A percentile compares a stretch with the other conserved stretches of the same genome.
Conservation (phyloP, 2,797 vertebrate genomes). For the Spheniscus humboldti region DNA sequence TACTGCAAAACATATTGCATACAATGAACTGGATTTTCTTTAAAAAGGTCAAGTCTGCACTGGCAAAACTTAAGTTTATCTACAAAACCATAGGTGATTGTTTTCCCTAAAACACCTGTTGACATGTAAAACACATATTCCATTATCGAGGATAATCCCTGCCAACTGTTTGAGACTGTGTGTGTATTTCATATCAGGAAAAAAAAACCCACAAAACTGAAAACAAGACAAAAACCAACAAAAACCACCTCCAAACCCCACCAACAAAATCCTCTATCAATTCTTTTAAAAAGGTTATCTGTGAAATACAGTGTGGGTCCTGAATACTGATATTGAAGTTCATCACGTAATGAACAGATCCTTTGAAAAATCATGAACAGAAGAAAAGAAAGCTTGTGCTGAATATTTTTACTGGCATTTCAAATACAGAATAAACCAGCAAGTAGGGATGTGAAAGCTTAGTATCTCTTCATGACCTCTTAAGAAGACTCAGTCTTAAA, state of each 20-base stretch:
- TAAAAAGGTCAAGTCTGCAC: background rate
- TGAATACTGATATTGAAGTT: background rate
- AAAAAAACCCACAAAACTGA: too few species aligned
- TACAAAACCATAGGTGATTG: background rate
- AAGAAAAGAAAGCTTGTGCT: background rate
- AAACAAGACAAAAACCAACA: background rate
- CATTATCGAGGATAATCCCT: background rate
- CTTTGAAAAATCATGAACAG: background rate
- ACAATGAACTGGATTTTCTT: background rate
- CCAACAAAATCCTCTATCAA: background rate
- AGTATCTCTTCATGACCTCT: background rate
- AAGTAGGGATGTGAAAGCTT: background rate
- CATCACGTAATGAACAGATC: background rate
- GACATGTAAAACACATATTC: background rate
- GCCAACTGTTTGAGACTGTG: background rate
- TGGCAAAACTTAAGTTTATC: background rate
- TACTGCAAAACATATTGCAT: background rate
- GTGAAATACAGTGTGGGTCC: background rate
- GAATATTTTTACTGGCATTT: background rate
- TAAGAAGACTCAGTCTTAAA: background rate
- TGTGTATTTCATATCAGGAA: background rate
- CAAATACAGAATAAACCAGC: background rate
- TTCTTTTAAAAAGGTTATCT: background rate
- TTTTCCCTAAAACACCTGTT: background rate
- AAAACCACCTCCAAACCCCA: background rate